Base-by-base conservation (phyloP, 2,797 vertebrate genomes). In the Sylvilagus floridanus region DNA sequence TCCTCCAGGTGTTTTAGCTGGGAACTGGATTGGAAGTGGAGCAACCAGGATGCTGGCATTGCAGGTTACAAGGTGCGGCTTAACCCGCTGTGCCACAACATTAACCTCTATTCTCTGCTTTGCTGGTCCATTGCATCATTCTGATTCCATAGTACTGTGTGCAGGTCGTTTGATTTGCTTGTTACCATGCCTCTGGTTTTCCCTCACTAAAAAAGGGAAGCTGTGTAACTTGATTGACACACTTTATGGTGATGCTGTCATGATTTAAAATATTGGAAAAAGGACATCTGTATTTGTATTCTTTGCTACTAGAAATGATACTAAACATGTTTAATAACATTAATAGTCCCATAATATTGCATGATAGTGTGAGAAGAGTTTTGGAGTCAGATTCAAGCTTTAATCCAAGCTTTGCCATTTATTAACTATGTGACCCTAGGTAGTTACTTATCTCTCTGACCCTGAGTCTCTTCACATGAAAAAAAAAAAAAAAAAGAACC, bases 401-500 rank as follows among this genome's bases (percentile, higher is more conserved):
- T 54, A 75, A 60, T 71, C 5, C 16, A 92, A 79, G 52, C 26
- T 57, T 54, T 83, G 47, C 30, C 57, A 82, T 47, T 85, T 93
- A 81, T 87, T 83, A 72, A 35, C 62, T 81, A 9, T 24, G 62
- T 78, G 60, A 73, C 66, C 22, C 42, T 79, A 22, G 35, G 9
- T 75, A 62, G 37, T 68, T 35, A 66, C 42, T 47, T 47, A 52
- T 22, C 21, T 77, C 35, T 88, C 30, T 88, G 57, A 86, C 76
- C 35, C 30, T 32, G 66, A 75, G 42, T 84, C 28, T 78, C 72
- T 28, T 88, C 9, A 79, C 26, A 21, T 79, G 66, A 35, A 91
- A 95, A 85, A 91, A 95, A 78, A 85, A 91, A 95, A 78, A 13
- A 57, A 92, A 84, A 50, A 52, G 30, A 68, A 60, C 32, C 26